Evolutionary conservation across 2,113 vertebrate species (phyloP), one percentile per base, ranked within the genome.

Genomic region (Bostrychus sinensis): DNA sequence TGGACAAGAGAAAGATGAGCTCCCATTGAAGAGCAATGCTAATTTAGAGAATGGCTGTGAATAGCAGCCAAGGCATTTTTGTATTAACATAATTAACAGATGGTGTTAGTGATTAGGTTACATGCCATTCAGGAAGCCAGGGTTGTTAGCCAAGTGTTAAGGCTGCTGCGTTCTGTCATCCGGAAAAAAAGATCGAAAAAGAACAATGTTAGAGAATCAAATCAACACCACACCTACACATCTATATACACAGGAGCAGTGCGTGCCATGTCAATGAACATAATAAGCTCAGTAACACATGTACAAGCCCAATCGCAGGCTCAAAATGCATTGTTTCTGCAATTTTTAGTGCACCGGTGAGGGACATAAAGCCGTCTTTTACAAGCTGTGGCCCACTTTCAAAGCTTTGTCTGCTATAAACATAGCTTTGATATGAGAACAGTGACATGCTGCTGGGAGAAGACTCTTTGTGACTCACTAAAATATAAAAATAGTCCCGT

Each of bases 1-100:
- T 78, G 79, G 74, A 77, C 69, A 70, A 75, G 58, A 70, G 63
- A 82, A 74, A 77, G 62, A 69, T 37, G 56, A 84, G 82, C 60
- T 46, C 9, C 76, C 14, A 43, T 54, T 59, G 59, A 68, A 60
- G 75, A 45, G 59, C 73, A 70, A 72, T 75, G 83, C 72, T 81
- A 82, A 81, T 79, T 87, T 77, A 78, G 77, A 80, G 86, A 88
- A 87, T 84, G 77, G 69, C 80, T 80, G 80, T 72, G 84, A 88
- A 86, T 82, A 70, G 83, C 82, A 84, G 82, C 87, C 85, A 84
- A 88, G 65, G 82, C 78, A 82, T 86, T 88, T 88, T 86, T 89
- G 75, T 85, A 89, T 90, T 90, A 91, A 87, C 87, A 87, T 90
- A 89, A 89, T 92, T 91, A 90, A 90, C 91, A 91, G 91, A 92